Percentiles rank a stretch among this genome's conserved stretches.
phyloP scores from a whole-genome alignment of 2,113 vertebrate genomes.

The Cheirogaleus medius region DNA sequence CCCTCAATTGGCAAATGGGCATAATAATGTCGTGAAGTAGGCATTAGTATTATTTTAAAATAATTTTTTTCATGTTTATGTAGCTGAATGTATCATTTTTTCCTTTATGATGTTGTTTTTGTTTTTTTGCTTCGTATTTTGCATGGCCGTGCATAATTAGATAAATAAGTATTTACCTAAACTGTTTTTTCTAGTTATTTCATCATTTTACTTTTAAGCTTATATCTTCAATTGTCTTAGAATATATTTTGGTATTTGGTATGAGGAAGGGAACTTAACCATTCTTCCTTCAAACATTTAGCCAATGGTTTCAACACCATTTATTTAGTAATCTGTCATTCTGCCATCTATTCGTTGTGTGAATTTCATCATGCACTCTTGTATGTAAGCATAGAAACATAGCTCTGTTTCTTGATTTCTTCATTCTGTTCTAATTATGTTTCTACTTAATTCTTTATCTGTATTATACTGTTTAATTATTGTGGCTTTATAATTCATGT shows the following conservation, averaged over 20 bases:
- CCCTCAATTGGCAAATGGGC: background rate
- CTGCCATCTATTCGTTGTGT: background rate
- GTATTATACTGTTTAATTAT: background rate
- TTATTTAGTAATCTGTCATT: background rate
- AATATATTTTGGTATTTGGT: background rate
- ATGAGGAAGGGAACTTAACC: background rate
- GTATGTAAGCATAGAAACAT: background rate
- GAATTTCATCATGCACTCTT: background rate
- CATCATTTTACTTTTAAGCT: background rate
- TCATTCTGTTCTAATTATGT: background rate
- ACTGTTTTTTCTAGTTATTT: background rate
- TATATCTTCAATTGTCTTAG: background rate
- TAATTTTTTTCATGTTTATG: background rate
- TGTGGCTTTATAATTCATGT: background rate
- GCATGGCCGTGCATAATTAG: background rate
- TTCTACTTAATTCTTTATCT: background rate
- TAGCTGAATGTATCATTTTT: background rate
- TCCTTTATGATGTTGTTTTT: background rate
- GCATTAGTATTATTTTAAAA: background rate
- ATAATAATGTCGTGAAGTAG: background rate
- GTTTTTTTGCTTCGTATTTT: background rate
- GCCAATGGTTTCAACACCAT: background rate
- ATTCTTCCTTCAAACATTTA: background rate
- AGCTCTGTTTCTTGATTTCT: constrained; percentile 33
- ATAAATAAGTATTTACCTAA: background rate